phyloP scores from a whole-genome alignment of 2,113 vertebrate genomes.

The Pica pica region DNA sequence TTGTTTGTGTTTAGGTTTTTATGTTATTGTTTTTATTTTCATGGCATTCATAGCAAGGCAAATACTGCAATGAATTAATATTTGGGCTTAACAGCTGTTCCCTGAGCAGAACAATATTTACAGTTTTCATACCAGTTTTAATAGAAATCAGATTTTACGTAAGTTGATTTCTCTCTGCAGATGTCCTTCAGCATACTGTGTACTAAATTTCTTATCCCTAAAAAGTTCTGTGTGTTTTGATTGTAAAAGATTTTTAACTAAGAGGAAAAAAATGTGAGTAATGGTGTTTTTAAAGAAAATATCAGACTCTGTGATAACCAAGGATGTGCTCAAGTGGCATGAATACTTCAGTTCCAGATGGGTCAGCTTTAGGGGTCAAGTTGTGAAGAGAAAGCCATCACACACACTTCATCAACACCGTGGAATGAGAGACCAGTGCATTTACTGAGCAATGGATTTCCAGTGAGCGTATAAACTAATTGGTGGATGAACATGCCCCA shows the following conservation, averaged over 20 bases:
- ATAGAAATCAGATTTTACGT: background rate
- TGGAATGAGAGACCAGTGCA: conserved; percentile 80
- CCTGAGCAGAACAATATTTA: background rate
- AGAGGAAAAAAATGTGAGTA: background rate
- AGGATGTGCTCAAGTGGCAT: conserved; percentile 69
- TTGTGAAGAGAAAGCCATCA: conserved; percentile 83
- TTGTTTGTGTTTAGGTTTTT: background rate
- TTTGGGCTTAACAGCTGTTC: background rate
- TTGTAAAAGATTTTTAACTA: conserved; percentile 13
- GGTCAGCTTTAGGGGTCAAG: conserved; percentile 78
- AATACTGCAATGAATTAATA: background rate
- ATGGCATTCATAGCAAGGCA: background rate
- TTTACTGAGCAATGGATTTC: conserved; percentile 79
- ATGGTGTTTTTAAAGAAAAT: conserved; percentile 65
- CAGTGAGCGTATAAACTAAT: conserved; percentile 80
- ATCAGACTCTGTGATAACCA: conserved; percentile 61
- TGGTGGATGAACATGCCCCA: conserved; percentile 83
- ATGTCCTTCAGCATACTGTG: background rate
- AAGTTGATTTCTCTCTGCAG: background rate
- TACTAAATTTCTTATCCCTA: background rate
- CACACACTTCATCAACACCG: conserved; percentile 83
- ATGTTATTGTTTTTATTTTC: background rate
- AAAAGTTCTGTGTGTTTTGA: background rate
- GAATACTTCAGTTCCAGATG: conserved; percentile 75
- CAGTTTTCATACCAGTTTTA: background rate